These are phyloP conservation scores for Cinclus cinclus DNA, from an alignment of 2,113 vertebrate species.

Conservation along the genomic window DNA sequence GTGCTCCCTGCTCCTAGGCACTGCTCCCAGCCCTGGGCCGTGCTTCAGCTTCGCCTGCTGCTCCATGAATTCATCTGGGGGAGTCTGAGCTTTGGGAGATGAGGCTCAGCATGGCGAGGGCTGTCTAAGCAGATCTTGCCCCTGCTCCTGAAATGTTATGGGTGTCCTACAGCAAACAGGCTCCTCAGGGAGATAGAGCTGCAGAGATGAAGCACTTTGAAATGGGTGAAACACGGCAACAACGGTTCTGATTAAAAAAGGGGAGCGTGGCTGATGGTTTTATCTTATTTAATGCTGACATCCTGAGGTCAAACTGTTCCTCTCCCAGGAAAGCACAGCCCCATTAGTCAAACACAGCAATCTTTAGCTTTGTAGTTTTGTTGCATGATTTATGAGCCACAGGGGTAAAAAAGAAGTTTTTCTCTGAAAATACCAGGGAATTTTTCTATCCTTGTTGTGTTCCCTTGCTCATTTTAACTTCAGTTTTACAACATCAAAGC, in stretches of 20 bases:
- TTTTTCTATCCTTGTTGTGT: background rate
- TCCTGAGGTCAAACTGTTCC: conserved; percentile 54
- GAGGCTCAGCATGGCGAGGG: accelerated
- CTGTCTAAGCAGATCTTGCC: background rate
- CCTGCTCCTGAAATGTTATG: background rate
- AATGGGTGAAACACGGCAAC: background rate
- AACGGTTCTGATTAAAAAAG: background rate
- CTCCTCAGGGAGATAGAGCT: background rate
- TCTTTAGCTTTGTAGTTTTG: conserved; percentile 43
- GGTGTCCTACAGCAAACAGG: background rate
- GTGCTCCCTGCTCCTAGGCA: background rate
- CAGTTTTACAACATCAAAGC: conserved; percentile 5
- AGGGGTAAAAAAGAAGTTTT: background rate
- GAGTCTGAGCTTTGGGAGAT: background rate
- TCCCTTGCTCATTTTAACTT: background rate
- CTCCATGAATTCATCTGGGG: accelerated
- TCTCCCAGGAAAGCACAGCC: conserved; percentile 31
- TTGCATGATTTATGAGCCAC: conserved; percentile 57
- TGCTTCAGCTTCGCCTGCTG: accelerated
- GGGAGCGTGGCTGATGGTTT: background rate
- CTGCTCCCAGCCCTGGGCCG: accelerated
- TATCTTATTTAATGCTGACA: conserved; percentile 68
- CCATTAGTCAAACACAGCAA: conserved; percentile 43
- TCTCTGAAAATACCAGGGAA: background rate
- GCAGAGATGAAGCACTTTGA: background rate